Conservation (phyloP, 1,140 invertebrate genomes). For the Argopecten irradians region DNA sequence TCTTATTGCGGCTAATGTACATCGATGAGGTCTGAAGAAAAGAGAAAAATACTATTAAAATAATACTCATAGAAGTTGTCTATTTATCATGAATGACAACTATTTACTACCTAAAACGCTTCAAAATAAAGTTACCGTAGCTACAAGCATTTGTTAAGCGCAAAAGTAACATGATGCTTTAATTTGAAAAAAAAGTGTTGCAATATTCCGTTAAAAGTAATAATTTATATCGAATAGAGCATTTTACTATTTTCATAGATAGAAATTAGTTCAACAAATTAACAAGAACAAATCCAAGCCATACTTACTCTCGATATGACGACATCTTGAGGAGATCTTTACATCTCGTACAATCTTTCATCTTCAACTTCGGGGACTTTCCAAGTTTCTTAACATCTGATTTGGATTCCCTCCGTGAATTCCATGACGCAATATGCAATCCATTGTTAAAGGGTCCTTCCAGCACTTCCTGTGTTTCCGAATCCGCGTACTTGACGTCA, state of each 20-base stretch:
- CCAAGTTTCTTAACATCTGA: neutral
- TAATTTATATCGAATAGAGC: too few species aligned
- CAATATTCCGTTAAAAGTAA: too few species aligned
- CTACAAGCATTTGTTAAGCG: too few species aligned
- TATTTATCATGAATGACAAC: too few species aligned
- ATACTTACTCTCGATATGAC: neutral
- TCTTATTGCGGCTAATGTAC: neutral
- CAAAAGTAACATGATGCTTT: too few species aligned
- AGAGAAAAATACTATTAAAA: neutral
- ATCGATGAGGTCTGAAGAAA: conserved; percentile 26
- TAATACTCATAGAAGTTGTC: too few species aligned
- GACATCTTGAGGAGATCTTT: neutral
- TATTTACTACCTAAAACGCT: too few species aligned
- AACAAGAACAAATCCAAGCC: too few species aligned
- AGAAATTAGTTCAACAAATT: too few species aligned
- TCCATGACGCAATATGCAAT: neutral
- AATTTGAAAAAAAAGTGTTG: too few species aligned
- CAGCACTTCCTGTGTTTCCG: neutral
- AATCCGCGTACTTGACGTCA: neutral
- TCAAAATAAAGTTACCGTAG: too few species aligned
- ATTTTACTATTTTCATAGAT: too few species aligned
- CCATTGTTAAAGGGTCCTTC: neutral
- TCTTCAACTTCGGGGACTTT: conserved; percentile 19
- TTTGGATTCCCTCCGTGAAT: neutral
- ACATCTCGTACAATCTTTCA: conserved; percentile 28